Evolutionary conservation across 2,888 invertebrate genomes (phyloP).

Genomic region (Drosophila meridiana): DNA sequence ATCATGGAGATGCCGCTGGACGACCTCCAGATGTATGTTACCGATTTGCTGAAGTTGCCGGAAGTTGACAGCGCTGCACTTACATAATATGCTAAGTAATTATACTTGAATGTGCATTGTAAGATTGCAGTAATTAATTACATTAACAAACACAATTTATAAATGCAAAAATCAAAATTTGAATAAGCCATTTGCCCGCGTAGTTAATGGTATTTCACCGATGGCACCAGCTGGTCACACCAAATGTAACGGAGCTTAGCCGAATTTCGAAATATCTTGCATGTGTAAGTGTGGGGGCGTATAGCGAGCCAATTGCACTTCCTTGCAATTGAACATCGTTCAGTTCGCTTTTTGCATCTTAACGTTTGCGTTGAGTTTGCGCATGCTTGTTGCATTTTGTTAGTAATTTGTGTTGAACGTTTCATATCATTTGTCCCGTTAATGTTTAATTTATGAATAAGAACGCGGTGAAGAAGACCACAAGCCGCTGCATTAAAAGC

Average conservation of each 20-base stretch:
- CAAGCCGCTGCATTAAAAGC: conserved; percentile 18
- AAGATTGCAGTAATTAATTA: too few relatives aligned
- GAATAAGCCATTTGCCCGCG: background rate
- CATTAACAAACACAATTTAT: background rate
- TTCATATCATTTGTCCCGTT: conserved; percentile 15
- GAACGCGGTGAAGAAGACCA: conserved; percentile 26
- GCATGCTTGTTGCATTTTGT: conserved; percentile 22
- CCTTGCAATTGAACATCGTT: conserved; percentile 37
- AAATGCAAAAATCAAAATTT: background rate
- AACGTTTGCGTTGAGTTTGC: conserved; percentile 27
- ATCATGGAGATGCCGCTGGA: conserved; percentile 19
- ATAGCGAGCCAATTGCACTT: background rate
- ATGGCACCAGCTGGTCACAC: conserved; percentile 18
- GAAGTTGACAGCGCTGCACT: background rate
- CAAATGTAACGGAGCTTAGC: conserved; percentile 36
- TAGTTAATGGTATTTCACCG: background rate
- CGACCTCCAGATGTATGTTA: background rate
- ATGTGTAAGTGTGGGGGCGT: conserved; percentile 7
- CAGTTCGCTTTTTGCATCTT: conserved; percentile 62
- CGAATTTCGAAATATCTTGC: conserved; percentile 29
- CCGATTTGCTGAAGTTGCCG: background rate
- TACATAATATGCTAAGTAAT: background rate
- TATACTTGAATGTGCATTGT: background rate
- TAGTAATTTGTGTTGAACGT: conserved; percentile 25
- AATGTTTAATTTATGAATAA: conserved; percentile 31